Conservation (phyloP, 2,888 invertebrate genomes). For the Dicycla oo region DNA sequence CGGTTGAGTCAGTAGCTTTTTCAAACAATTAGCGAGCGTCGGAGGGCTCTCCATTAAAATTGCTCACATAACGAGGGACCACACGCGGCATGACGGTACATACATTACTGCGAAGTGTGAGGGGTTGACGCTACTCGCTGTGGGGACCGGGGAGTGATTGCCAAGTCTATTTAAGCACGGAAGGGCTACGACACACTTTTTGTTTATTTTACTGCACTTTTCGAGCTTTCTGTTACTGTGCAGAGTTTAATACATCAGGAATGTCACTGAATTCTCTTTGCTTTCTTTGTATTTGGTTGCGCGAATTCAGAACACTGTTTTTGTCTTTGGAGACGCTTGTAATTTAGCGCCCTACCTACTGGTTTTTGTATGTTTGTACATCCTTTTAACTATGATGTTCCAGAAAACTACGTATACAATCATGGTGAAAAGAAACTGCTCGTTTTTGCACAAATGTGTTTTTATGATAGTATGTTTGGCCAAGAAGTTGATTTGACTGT, state of each 20-base stretch:
- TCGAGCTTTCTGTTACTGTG: slow-evolving; percentile 41
- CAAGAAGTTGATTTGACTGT: too few species aligned
- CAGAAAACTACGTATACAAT: not conserved
- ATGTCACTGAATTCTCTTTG: slow-evolving; percentile 22
- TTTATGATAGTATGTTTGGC: not conserved
- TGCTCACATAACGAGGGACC: slow-evolving; percentile 80
- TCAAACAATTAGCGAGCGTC: slow-evolving; percentile 79
- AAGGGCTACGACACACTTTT: slow-evolving; percentile 56
- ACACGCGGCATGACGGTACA: slow-evolving; percentile 81
- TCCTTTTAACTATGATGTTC: not conserved
- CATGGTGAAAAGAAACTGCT: not conserved
- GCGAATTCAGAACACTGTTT: slow-evolving; percentile 12
- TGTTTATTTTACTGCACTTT: slow-evolving; percentile 55
- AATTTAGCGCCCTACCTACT: not conserved
- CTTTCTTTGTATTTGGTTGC: slow-evolving; percentile 10
- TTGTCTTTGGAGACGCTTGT: not conserved
- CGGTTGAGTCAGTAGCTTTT: slow-evolving; percentile 72
- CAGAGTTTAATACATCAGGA: slow-evolving; percentile 47
- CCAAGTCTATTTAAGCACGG: slow-evolving; percentile 67
- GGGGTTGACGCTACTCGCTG: slow-evolving; percentile 73
- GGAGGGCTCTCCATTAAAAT: slow-evolving; percentile 82
- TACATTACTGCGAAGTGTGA: slow-evolving; percentile 77
- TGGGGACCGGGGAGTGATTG: slow-evolving; percentile 72
- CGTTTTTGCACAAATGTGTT: not conserved
- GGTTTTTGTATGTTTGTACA: not conserved